A percentile compares a stretch with the other conserved stretches of the same genome.
These are phyloP conservation scores for Acanthacorydalis orientalis DNA, from an alignment of 2,888 invertebrate genomes.

Conservation along the genomic window DNA sequence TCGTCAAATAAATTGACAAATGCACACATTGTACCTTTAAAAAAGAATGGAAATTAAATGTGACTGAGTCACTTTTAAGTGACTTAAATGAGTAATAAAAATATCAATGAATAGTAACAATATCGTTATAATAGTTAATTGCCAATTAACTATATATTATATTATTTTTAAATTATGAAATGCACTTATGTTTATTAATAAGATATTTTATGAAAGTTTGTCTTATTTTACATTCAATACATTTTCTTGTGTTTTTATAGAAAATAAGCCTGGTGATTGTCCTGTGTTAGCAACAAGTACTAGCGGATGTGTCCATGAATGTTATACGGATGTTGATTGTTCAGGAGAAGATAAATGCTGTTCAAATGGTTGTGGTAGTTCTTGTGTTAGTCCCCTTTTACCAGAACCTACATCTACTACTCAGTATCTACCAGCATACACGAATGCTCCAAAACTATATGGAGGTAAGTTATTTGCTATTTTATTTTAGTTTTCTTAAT, in stretches of 20 bases:
- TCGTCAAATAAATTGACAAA: too few species aligned
- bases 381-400: slow-evolving; percentile 42
- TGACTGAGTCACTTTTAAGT: too few species aligned
- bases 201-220: too few species aligned
- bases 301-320: slow-evolving; percentile 50
- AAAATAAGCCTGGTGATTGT: slow-evolving; percentile 51
- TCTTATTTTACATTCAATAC: too few species aligned
- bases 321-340: slow-evolving; percentile 70
- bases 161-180: too few species aligned
- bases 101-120: too few species aligned
- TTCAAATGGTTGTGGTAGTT: slow-evolving; percentile 53
- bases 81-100: too few species aligned
- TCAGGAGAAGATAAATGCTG: slow-evolving; percentile 67
- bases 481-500: neutral
- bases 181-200: too few species aligned
- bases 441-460: slow-evolving; percentile 17
- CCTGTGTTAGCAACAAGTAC: slow-evolving; percentile 31
- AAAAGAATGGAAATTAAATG: too few species aligned
- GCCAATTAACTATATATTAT: too few species aligned
- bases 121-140: too few species aligned
- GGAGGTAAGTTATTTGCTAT: slow-evolving; percentile 14
- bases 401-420: slow-evolving; percentile 23
- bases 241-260: slow-evolving; percentile 23
- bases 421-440: slow-evolving; percentile 22
- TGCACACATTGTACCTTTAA: too few species aligned